Conservation (phyloP, 37 sponge, comb jelly and placozoan species). For the Beroe ovata region DNA sequence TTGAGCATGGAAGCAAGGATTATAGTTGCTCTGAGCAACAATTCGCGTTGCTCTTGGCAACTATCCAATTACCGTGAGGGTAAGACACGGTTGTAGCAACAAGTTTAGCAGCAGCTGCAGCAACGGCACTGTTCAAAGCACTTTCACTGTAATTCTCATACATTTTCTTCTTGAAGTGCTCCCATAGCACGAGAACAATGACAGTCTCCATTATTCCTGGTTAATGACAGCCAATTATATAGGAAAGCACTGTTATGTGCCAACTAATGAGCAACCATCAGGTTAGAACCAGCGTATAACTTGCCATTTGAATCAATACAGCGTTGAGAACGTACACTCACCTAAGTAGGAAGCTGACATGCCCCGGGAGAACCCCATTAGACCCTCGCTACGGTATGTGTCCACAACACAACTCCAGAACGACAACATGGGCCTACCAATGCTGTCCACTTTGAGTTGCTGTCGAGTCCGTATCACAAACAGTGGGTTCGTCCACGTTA, state of each 20-base stretch:
- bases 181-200: constrained; percentile 29
- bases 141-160: background rate
- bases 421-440: constrained; percentile 25
- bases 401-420: constrained; percentile 21
- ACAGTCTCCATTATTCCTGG: constrained; percentile 57
- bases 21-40: too few relatives aligned
- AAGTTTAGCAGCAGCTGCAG: constrained; percentile 50
- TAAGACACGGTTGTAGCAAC: constrained; percentile 37
- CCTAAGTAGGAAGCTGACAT: background rate
- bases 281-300: too few relatives aligned
- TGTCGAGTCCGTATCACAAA: constrained; percentile 88
- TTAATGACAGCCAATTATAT: too few relatives aligned
- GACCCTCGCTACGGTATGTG: background rate
- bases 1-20: too few relatives aligned
- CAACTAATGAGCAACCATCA: too few relatives aligned
- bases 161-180: constrained; percentile 54
- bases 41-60: too few relatives aligned
- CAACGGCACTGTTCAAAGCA: constrained; percentile 5
- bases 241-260: too few relatives aligned
- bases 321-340: too few relatives aligned
- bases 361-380: background rate
- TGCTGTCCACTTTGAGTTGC: constrained; percentile 73
- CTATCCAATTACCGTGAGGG: constrained; percentile 66
- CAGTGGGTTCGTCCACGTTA: constrained; percentile 84
- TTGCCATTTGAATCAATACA: too few relatives aligned